phyloP scores from a whole-genome alignment of 2,888 invertebrate genomes.

The Smittia aterrima region DNA sequence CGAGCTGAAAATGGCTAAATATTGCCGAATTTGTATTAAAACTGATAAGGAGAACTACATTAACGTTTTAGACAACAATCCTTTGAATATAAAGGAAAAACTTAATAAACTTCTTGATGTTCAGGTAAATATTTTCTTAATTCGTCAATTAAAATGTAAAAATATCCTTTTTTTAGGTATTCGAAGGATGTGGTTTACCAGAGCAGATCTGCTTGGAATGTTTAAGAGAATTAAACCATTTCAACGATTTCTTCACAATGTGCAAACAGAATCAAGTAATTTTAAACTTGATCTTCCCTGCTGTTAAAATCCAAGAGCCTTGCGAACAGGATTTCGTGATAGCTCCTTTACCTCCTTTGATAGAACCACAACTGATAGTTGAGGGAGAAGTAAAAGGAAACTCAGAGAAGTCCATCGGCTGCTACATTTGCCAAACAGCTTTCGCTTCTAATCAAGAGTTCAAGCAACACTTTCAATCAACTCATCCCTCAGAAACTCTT shows the following conservation, averaged over 20 bases:
- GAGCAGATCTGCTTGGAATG: slow-evolving; percentile 25
- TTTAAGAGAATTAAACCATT: slow-evolving; percentile 23
- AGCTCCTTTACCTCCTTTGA: not conserved
- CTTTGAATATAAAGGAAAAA: slow-evolving; percentile 30
- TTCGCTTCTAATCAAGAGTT: slow-evolving; percentile 1
- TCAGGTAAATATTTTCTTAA: not conserved
- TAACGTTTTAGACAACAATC: not conserved
- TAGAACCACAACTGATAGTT: not conserved
- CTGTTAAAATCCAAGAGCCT: not conserved
- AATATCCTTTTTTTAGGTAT: slow-evolving; percentile 27
- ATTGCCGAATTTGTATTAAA: slow-evolving; percentile 20
- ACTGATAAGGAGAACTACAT: not conserved
- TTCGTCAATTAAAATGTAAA: not conserved
- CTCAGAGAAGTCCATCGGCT: not conserved
- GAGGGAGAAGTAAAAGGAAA: no score
- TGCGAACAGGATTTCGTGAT: no score
- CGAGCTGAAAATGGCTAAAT: not conserved
- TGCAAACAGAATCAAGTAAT: slow-evolving; percentile 24
- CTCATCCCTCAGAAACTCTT: not conserved
- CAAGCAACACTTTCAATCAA: not conserved
- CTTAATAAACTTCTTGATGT: slow-evolving; percentile 15
- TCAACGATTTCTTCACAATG: slow-evolving; percentile 22
- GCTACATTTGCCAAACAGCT: slow-evolving; percentile 16
- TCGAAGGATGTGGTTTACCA: not conserved
- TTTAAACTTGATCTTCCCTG: not conserved